Percentiles rank a stretch among this genome's conserved stretches.
Evolutionary conservation across 2,797 vertebrate genomes (phyloP).

Genomic region (Pyrocephalus nanus): DNA sequence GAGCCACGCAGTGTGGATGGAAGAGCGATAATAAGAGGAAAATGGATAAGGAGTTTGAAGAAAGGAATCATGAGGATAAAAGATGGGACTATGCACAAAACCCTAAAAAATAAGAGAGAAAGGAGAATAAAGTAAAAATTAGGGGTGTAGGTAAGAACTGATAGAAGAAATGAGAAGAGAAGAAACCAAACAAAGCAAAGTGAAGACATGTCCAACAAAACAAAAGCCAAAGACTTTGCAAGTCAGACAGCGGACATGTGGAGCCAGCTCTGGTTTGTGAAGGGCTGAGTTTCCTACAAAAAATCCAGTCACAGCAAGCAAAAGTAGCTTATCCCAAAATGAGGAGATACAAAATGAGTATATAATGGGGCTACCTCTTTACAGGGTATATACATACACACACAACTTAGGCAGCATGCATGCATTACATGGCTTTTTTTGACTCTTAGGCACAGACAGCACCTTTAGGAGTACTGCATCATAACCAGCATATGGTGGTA

Average conservation of each 20-base stretch:
- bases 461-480: not conserved
- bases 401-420: not conserved
- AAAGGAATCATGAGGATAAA: not conserved
- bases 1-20: not conserved
- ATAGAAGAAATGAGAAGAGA: not conserved
- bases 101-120: not conserved
- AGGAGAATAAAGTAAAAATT: not conserved
- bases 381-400: not conserved
- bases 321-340: not conserved
- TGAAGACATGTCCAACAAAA: not conserved
- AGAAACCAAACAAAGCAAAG: not conserved
- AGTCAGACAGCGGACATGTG: not conserved
- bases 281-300: not conserved
- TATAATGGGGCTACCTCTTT: not conserved
- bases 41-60: not conserved
- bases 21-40: not conserved
- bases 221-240: not conserved
- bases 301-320: not conserved
- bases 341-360: not conserved
- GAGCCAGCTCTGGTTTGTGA: not conserved
- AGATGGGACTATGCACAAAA: not conserved
- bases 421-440: not conserved
- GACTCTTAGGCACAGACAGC: not conserved
- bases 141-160: not conserved
- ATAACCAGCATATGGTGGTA: not conserved